Base-by-base conservation (phyloP, 2,888 invertebrate genomes). In the Theretra japonica region DNA sequence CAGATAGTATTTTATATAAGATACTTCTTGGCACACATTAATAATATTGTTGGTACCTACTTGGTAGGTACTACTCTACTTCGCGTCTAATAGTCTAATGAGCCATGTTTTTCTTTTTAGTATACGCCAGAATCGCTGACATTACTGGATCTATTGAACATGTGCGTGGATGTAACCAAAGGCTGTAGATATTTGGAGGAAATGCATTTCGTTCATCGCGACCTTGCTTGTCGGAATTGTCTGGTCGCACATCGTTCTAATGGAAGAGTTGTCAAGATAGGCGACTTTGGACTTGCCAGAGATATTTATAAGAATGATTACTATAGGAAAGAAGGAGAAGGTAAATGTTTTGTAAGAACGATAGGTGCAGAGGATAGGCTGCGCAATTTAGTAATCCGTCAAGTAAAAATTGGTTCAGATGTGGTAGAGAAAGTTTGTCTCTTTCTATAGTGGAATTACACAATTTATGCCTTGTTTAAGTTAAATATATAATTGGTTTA, bases 221-320 rank as follows among this genome's bases (percentile, higher is more conserved):
- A 99, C 94, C 94, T 99, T 73, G 99, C 99, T 0, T 98, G 98
- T 76, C 95, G 99, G 69, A 99, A 99, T 92, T 99, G 99, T 84
- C 94, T 99, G 21, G 99, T 99, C 0, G 97, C 98, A 0, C 96
- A 96, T 74, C 95, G 96, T 0, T 95, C 95, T 48, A 93, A 95
- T 75, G 95, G 95, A 1, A 95, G 98, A 72, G 97, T 98, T 19
- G 98, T 99, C n/a, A 99, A 99, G 92, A 98, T 99, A 72, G 99
- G 99, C 0, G 99, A 99, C 91, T 99, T 99, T 88, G 99, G 99
- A 0, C 95, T 99, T 11, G 99, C 99, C 0, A 95, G 99, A 75
- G 99, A 99, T 88, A 98, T 99, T 76, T 99, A 99, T 90, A 98
- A 98, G 88, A 99, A 98, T 84, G 99, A 99, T 88, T 99, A 99